These are phyloP conservation scores for Tipula unca DNA, from an alignment of 2,888 invertebrate genomes.

Conservation along the genomic window DNA sequence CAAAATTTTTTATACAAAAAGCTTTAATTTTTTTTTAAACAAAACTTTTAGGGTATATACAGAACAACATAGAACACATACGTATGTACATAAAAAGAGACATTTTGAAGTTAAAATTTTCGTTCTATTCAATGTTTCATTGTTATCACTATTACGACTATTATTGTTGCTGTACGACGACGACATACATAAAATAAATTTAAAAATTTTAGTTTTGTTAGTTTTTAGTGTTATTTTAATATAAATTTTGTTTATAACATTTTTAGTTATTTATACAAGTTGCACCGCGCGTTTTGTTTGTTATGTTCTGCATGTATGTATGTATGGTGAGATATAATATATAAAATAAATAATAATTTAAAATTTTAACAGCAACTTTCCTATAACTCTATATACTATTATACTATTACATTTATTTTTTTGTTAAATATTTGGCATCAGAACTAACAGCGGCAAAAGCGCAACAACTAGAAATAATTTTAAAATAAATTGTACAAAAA, in stretches of 20 bases:
- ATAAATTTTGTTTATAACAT: neutral
- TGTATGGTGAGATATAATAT: neutral
- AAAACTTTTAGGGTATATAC: neutral
- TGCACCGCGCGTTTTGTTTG: neutral
- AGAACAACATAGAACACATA: neutral
- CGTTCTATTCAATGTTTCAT: neutral
- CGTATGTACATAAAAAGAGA: neutral
- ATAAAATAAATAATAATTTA: constrained; percentile 2
- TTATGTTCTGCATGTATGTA: neutral
- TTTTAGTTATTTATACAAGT: neutral
- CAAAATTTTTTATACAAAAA: neutral
- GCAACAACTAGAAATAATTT: neutral
- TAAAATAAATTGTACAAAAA: neutral
- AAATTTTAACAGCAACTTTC: neutral
- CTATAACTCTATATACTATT: neutral
- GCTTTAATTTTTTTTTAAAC: neutral
- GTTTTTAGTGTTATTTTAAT: constrained; percentile 8
- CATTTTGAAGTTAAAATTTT: neutral
- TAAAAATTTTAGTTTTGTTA: neutral
- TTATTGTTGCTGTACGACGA: neutral
- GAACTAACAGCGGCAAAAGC: neutral
- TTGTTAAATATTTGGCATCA: neutral
- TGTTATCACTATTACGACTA: neutral
- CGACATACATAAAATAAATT: neutral
- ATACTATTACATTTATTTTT: neutral